Evolutionary conservation across 2,888 invertebrate genomes (phyloP), one percentile per base, ranked within the genome.

Genomic region (Brenthis daphne): DNA sequence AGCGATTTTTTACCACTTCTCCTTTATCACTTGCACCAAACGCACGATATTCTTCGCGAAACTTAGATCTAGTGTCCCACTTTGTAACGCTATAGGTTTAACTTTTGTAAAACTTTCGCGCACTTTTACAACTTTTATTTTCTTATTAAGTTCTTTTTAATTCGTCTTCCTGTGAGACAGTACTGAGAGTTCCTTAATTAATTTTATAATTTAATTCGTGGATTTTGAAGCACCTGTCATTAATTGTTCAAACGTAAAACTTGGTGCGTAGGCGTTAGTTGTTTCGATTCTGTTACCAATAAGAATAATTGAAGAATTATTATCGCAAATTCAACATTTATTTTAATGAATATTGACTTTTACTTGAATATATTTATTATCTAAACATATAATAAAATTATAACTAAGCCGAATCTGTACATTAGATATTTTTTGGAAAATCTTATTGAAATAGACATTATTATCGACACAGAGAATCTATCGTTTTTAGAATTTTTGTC

Each of bases 51-150:
- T 61, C 57, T 20, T 54, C 57, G 54, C 60, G 61, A 68, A 68
- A 73, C 68, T 70, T 66, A 70, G 64, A 70, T 60, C 70, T 61
- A 65, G 66, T 67, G 70, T 70, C 64, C 68, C 57, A 70, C 68
- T 68, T 72, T 68, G 70, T 61, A 67, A 73, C 53, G 65, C 61
- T 68, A 73, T 57, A 68, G 70, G 68, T 70, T 72, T 57, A 66
- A 70, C 66, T 70, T 72, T 58, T 67, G 50, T 51, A 56, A 43
- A 66, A 69, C 55, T 66, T 51, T 43, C 57, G 12, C 37, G 53
- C 55, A 72, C 43, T 72, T 69, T 57, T 55, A 57, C 55, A 11
- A 65, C 57, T 72, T 70, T 68, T 70, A 73, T 70, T 68, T 70
- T 68, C 70, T 67, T 72, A 55, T 70, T 56, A 65, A 66, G 55